Conservation (phyloP, 2,797 vertebrate species). For the Rhodeus uyekii region DNA sequence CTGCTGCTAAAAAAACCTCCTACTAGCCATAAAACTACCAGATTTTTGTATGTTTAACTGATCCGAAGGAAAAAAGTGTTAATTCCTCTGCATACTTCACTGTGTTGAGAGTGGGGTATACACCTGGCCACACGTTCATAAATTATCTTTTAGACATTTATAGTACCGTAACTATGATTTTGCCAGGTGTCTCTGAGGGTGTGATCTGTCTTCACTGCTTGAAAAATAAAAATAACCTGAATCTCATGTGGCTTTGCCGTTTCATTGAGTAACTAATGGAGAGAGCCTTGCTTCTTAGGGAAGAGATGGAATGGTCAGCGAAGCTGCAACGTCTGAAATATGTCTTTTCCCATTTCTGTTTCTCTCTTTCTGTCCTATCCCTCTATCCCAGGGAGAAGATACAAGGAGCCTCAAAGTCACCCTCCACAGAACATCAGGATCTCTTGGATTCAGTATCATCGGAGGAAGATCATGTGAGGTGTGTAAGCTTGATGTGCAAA, state of each 20-base stretch:
- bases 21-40: neutral
- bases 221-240: slow-evolving; percentile 15
- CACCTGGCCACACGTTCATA: neutral
- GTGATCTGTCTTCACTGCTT: slow-evolving; percentile 14
- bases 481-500: slow-evolving; percentile 69
- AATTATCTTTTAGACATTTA: slow-evolving; percentile 7
- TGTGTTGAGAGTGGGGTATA: neutral
- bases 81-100: neutral
- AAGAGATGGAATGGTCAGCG: slow-evolving; percentile 6
- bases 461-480: slow-evolving; percentile 92
- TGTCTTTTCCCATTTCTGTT: neutral
- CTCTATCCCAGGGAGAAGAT: slow-evolving; percentile 83
- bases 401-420: slow-evolving; percentile 83
- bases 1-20: neutral
- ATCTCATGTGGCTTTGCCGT: slow-evolving; percentile 25
- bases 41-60: neutral
- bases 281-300: slow-evolving; percentile 1
- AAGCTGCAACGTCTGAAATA: slow-evolving; percentile 8
- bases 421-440: slow-evolving; percentile 88
- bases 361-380: neutral
- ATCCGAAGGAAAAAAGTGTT: neutral
- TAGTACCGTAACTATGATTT: neutral
- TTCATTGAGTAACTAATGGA: slow-evolving; percentile 40
- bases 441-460: slow-evolving; percentile 97
- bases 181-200: slow-evolving; percentile 17